Conservation (phyloP, 2,888 invertebrate species). For the Epinotia ramella region DNA sequence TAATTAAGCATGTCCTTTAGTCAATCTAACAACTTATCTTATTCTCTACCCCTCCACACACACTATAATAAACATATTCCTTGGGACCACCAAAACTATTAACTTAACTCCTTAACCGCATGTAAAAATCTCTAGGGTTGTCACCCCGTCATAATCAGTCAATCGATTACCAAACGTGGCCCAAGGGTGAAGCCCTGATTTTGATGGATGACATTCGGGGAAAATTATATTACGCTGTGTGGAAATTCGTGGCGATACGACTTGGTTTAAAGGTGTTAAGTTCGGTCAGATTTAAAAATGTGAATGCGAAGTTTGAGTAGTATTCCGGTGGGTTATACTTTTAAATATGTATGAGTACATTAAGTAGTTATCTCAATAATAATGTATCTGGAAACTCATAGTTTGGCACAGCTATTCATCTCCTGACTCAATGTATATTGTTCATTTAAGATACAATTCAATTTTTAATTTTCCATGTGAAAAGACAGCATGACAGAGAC, state of each 20-base stretch:
- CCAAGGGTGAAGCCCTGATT: conserved; percentile 37
- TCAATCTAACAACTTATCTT: too few relatives aligned
- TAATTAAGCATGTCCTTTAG: too few relatives aligned
- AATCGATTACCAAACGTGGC: conserved; percentile 36
- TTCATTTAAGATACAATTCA: too few relatives aligned
- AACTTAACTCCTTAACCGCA: conserved; percentile 16
- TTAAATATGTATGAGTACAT: too few relatives aligned
- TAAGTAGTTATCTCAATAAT: too few relatives aligned
- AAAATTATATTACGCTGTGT: conserved; percentile 42
- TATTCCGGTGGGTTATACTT: too few relatives aligned
- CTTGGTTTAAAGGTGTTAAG: not conserved
- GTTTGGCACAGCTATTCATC: too few relatives aligned
- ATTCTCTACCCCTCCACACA: not conserved
- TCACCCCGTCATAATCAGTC: conserved; percentile 41
- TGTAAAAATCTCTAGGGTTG: conserved; percentile 36
- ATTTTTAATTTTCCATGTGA: too few relatives aligned
- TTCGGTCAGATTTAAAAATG: not conserved
- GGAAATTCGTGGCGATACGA: conserved; percentile 28
- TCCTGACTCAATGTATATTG: too few relatives aligned
- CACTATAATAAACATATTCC: not conserved
- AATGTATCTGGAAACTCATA: too few relatives aligned
- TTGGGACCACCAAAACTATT: conserved; percentile 1
- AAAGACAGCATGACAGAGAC: too few relatives aligned
- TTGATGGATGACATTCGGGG: conserved; percentile 44
- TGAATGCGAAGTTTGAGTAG: too few relatives aligned